Evolutionary conservation across 2,797 vertebrate species (phyloP).

Genomic region (Bryconaethiops microstoma): DNA sequence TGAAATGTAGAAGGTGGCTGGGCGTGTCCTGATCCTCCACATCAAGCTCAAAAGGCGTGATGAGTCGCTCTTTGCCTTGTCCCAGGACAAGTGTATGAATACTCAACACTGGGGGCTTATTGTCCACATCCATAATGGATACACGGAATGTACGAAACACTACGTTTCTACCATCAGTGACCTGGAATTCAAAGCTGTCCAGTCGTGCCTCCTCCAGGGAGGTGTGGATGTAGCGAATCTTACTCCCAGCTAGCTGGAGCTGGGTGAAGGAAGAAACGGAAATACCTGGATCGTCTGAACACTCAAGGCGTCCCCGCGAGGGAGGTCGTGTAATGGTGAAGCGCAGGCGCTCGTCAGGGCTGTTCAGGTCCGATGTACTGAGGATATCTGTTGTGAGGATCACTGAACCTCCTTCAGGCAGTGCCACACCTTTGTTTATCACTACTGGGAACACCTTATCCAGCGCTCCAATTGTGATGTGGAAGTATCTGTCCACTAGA

Average conservation of each 20-base stretch:
- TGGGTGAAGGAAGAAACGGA: slow-evolving; percentile 65
- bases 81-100: not conserved
- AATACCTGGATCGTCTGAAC: not conserved
- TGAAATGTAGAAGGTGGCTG: not conserved
- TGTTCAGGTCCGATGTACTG: slow-evolving; percentile 65
- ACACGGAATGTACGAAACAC: not conserved
- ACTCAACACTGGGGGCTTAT: not conserved
- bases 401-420: not conserved
- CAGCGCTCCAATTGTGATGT: not conserved
- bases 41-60: not conserved
- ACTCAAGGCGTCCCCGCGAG: not conserved
- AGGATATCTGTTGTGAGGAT: slow-evolving; percentile 66
- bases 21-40: not conserved
- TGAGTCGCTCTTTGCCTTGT: not conserved
- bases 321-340: not conserved
- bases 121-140: not conserved
- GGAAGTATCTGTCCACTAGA: slow-evolving; percentile 1
- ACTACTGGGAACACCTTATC: not conserved
- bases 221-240: not conserved
- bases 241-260: slow-evolving; percentile 63
- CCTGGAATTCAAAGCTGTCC: slow-evolving; percentile 4
- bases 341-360: slow-evolving; percentile 59
- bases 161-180: not conserved
- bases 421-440: not conserved
- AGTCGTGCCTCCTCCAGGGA: not conserved